Conservation (phyloP, 2,113 vertebrate genomes). For the Leucoraja erinaceus region DNA sequence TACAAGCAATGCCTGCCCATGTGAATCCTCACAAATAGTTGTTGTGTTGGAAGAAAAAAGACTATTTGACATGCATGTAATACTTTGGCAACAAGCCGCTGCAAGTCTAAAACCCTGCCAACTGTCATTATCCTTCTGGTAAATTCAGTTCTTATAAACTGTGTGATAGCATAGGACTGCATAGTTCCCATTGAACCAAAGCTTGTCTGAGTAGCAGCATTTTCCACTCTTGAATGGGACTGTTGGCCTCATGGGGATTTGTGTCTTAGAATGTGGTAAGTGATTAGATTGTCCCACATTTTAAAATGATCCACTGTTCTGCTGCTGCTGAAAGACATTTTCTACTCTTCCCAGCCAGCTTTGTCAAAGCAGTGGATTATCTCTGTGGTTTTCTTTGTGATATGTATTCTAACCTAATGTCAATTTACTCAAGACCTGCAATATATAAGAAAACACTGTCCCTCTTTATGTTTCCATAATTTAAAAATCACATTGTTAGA, state of each 20-base stretch:
- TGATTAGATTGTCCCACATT: constrained; percentile 30
- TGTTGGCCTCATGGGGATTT: constrained; percentile 44
- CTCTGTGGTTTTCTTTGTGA: constrained; percentile 37
- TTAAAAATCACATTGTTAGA: neutral
- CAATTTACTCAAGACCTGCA: neutral
- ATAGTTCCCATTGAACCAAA: constrained; percentile 45
- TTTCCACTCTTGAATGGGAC: constrained; percentile 48
- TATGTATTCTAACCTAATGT: constrained; percentile 36
- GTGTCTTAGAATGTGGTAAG: constrained; percentile 43
- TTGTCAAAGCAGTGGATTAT: constrained; percentile 38
- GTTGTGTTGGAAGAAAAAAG: constrained; percentile 48
- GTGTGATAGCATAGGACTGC: constrained; percentile 50
- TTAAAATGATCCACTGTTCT: constrained; percentile 37
- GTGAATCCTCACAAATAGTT: constrained; percentile 60
- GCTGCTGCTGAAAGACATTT: constrained; percentile 34
- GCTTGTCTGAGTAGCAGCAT: constrained; percentile 46
- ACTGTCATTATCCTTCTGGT: constrained; percentile 65
- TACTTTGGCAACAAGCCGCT: constrained; percentile 52
- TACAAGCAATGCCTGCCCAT: constrained; percentile 62
- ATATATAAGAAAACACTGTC: constrained; percentile 10
- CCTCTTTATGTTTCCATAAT: neutral
- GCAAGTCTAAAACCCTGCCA: constrained; percentile 62
- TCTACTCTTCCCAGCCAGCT: constrained; percentile 35
- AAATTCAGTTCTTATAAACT: constrained; percentile 58
- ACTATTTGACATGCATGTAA: constrained; percentile 68